These are phyloP conservation scores for Platygyra sinensis DNA, from an alignment of 64 coral and sea anemone genomes.

Conservation along the genomic window DNA sequence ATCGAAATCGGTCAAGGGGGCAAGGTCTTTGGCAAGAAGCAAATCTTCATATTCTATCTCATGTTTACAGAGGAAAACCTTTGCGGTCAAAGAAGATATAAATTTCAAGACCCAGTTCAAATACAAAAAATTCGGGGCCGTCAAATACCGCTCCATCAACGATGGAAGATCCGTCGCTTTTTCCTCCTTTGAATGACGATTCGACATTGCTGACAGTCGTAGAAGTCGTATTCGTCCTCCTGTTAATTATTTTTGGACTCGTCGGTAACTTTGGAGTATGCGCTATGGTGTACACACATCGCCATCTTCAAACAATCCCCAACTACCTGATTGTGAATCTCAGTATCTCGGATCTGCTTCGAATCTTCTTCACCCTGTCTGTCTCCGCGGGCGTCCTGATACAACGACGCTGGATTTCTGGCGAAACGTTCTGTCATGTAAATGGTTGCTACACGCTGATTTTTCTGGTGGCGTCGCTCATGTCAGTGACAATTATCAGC, in stretches of 20 bases:
- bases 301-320: conserved; percentile 49
- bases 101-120: neutral
- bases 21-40: neutral
- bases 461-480: conserved; percentile 57
- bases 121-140: neutral
- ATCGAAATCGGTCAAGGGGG: neutral
- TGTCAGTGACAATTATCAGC: conserved; percentile 81
- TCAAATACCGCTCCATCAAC: neutral
- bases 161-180: neutral
- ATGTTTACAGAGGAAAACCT: neutral
- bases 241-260: conserved; percentile 69
- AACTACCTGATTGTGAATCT: conserved; percentile 78
- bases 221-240: conserved; percentile 49
- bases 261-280: conserved; percentile 83
- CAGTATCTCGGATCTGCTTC: conserved; percentile 65
- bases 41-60: neutral
- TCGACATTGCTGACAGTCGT: conserved; percentile 6
- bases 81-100: neutral
- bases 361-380: conserved; percentile 66
- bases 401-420: conserved; percentile 61
- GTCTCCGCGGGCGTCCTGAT: conserved; percentile 71
- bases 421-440: conserved; percentile 63
- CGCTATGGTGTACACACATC: conserved; percentile 36
- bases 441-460: conserved; percentile 87
- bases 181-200: conserved; percentile 18